Base-by-base conservation (phyloP, 2,888 invertebrate species). In the Clepsis dumicolana region DNA sequence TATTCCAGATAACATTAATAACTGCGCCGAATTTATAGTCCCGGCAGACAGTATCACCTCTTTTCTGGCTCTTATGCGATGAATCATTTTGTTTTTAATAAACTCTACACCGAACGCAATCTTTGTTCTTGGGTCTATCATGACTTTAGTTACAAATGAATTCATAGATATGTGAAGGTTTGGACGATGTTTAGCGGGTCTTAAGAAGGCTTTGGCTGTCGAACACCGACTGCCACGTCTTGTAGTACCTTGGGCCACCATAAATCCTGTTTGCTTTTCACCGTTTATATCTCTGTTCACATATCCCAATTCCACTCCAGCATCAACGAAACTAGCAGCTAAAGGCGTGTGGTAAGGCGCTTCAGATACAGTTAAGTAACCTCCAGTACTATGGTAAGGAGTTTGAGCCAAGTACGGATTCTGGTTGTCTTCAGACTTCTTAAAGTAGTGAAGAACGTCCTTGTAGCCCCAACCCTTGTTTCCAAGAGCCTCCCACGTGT, bases 21-120 rank as follows among this genome's bases (percentile, higher is more conserved):
- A 81, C 83, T 99, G 99, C 0, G 99, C 98, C 0, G 98, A 97
- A 83, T 98, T 99, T 0, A 99, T 95, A 0, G 99, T 95, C 0
- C 99, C 99, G 0, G 96, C 98, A 0, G 98, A 97, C 1, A 99
- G 82, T 59, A 99, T 97, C 0, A 99, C 97, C 86, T 98, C 98
- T 83, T 97, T 98, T 35, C 94, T 94, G 0, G 98, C 97, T 68
- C 96, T 91, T 1, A 98, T 95, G 59, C 96, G 94, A 77, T 96
- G 95, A 0, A 96, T 82, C 87, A 96, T 95, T 59, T 96, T 96
- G 62, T 97, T 96, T 53, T 97, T 94, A 2, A 96, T 89, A 78
- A 98, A 97, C 81, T 97, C 97, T 0, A 98, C 96, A 0, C 98
- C 98, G 82, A 96, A 97, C 0, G 98, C 97, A 18, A 96, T 90